Conservation (phyloP, 2,888 invertebrate genomes). For the Aphidoletes aphidimyza region DNA sequence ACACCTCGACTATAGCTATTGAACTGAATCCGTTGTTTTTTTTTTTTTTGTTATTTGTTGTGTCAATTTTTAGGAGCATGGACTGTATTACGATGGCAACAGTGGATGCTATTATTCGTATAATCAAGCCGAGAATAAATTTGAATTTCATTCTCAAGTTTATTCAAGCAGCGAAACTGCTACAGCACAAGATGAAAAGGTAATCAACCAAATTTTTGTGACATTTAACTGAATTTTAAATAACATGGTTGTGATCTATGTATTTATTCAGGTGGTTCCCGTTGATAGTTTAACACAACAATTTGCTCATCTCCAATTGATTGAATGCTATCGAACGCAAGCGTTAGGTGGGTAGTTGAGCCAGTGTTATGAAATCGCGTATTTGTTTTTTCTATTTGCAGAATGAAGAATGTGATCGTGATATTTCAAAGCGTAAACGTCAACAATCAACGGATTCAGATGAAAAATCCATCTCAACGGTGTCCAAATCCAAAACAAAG, state of each 20-base stretch:
- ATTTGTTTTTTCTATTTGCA: constrained; percentile 51
- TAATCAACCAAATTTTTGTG: background rate
- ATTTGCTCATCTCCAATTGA: constrained; percentile 58
- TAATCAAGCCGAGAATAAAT: constrained; percentile 78
- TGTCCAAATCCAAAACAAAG: background rate
- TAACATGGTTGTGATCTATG: background rate
- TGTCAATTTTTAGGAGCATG: constrained; percentile 74
- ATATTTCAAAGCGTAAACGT: constrained; percentile 22
- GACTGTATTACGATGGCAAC: constrained; percentile 89
- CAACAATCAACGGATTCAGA: background rate
- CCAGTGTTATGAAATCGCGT: constrained; percentile 31
- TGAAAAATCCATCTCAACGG: constrained; percentile 9
- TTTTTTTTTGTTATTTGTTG: background rate
- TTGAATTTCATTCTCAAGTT: constrained; percentile 84
- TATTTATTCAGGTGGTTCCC: constrained; percentile 56
- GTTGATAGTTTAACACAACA: constrained; percentile 61
- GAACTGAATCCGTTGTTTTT: background rate
- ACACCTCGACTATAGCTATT: too few species aligned
- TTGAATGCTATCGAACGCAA: constrained; percentile 69
- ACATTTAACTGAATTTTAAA: background rate
- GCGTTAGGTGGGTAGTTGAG: constrained; percentile 69
- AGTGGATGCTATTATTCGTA: constrained; percentile 86
- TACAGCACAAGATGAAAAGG: constrained; percentile 56
- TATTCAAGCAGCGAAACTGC: constrained; percentile 66
- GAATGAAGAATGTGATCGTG: constrained; percentile 47